These are phyloP conservation scores for Macrophya annulata DNA, from an alignment of 2,888 invertebrate genomes.

Conservation along the genomic window DNA sequence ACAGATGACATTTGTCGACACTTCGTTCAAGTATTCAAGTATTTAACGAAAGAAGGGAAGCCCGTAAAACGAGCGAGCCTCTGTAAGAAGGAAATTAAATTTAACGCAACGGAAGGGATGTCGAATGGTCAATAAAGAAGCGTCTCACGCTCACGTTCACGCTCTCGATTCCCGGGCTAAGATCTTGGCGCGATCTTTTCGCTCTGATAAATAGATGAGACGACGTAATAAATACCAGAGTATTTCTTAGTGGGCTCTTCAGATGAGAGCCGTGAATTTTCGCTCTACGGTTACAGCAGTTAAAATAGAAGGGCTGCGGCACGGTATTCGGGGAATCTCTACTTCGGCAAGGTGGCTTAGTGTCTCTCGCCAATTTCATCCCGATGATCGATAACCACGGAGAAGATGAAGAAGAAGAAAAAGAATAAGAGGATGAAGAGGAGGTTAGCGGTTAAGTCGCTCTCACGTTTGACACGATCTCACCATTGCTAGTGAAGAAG, in stretches of 20 bases:
- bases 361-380: constrained; percentile 15
- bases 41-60: constrained; percentile 10
- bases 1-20: constrained; percentile 5
- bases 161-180: not conserved
- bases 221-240: constrained; percentile 51
- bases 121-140: constrained; percentile 52
- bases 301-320: constrained; percentile 45
- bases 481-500: not conserved
- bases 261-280: constrained; percentile 36
- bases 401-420: not conserved
- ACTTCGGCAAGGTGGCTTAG: not conserved
- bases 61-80: not conserved
- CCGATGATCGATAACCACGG: constrained; percentile 46
- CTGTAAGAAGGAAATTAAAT: constrained; percentile 29
- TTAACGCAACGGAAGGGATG: constrained; percentile 28
- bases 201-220: constrained; percentile 49
- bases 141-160: not conserved
- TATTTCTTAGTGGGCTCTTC: constrained; percentile 42
- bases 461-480: constrained; percentile 21
- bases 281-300: constrained; percentile 17
- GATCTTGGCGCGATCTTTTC: constrained; percentile 46
- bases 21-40: constrained; percentile 21
- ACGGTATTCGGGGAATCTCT: constrained; percentile 33
- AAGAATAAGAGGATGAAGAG: too few species aligned
- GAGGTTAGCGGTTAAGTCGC: not conserved